Base-by-base conservation (phyloP, 2,797 vertebrate species). In the Nyctibius grandis region DNA sequence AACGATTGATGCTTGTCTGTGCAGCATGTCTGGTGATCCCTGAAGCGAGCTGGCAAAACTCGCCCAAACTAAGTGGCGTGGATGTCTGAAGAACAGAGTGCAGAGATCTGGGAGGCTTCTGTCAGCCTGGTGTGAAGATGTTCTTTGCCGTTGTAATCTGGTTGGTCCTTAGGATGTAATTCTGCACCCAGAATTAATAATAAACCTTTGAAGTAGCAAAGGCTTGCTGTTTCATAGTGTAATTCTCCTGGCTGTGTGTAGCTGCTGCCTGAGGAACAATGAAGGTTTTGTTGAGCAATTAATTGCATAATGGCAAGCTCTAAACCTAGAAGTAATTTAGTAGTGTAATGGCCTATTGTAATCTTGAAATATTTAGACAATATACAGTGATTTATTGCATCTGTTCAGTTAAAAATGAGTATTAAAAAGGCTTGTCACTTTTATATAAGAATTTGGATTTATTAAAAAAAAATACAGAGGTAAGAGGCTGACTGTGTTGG, bases 1-100 rank as follows among this genome's bases (percentile, higher is more conserved):
- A 38, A 13, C 0, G 7, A 25, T 21, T 9, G 28, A 3, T 26
- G n/a, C 48, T 59, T 2, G 1, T 33, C 28, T n/a, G 33, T 45
- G 64, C 47, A 38, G 67, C 13, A 0, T 5, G 15, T 25, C 48
- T 48, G 22, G 28, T 31, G 54, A 28, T 16, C 28, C 44, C 51
- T 63, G 59, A 19, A 25, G 18, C 38, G 65, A 51, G 12, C 8
- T 45, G 70, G 44, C 40, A n/a, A 23, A 92, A 50, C 22, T 90
- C 12, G 0, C 44, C 74, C 29, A 7, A 22, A 31, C 3, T 11
- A 28, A 40, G 33, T 34, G 69, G 59, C 34, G 7, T 2, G 54
- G 64, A 11, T 21, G 36, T 9, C 14, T 56, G 51, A 33, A 31
- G 64, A 85, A 10, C 17, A 13, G 29, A 15, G 31, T 16, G 45